These are phyloP conservation scores for Rhombomys opimus DNA, from an alignment of 2,113 vertebrate species.

Conservation along the genomic window DNA sequence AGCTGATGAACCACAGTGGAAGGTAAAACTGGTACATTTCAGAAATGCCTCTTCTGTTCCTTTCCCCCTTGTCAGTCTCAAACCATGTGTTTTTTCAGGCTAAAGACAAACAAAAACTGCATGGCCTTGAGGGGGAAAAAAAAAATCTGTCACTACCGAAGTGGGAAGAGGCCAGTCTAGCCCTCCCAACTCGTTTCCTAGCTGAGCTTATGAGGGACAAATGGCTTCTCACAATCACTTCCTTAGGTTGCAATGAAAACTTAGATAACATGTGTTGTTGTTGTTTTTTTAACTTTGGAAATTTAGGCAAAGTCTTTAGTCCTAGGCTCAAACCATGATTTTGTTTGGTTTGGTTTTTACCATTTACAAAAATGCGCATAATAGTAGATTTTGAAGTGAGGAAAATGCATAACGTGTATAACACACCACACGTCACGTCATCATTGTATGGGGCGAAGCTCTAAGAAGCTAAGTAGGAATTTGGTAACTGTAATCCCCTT, in stretches of 20 bases:
- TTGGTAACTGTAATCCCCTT: slow-evolving; percentile 9
- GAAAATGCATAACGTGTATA: background rate
- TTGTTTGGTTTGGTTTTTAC: slow-evolving; percentile 11
- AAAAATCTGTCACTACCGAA: background rate
- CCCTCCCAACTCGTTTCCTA: background rate
- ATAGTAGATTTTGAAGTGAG: background rate
- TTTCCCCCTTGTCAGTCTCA: background rate
- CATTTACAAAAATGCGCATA: slow-evolving; percentile 29
- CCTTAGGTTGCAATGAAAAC: background rate
- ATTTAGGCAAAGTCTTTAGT: slow-evolving; percentile 10
- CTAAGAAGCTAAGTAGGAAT: slow-evolving; percentile 20
- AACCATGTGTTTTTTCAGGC: slow-evolving; percentile 14
- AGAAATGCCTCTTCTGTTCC: slow-evolving; percentile 38
- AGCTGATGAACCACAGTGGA: slow-evolving; percentile 33
- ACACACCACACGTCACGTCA: background rate
- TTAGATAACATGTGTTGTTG: background rate
- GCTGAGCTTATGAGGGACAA: slow-evolving; percentile 3
- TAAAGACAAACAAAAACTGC: slow-evolving; percentile 12
- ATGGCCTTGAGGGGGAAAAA: background rate
- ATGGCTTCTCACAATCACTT: slow-evolving; percentile 21
- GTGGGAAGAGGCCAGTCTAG: background rate
- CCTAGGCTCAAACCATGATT: background rate
- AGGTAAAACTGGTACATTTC: slow-evolving; percentile 57
- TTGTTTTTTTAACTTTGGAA: background rate
- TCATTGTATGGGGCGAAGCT: background rate